These are phyloP conservation scores for Ceratina japonica DNA, from an alignment of 1,140 invertebrate genomes.

Conservation along the genomic window DNA sequence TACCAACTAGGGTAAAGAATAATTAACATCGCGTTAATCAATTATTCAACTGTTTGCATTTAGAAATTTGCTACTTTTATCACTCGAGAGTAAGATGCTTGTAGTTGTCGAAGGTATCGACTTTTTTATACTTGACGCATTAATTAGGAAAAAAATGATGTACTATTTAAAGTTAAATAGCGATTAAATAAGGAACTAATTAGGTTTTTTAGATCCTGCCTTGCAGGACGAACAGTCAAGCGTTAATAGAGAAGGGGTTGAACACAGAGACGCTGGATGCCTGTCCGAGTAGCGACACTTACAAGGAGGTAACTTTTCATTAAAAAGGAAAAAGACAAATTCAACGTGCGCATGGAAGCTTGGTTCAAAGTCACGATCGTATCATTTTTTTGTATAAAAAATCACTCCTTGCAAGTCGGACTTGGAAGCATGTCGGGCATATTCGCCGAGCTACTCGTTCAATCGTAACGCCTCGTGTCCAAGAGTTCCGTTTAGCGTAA, in stretches of 20 bases:
- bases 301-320: not conserved
- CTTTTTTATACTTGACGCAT: not conserved
- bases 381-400: not conserved
- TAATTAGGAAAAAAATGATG: not conserved
- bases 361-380: not conserved
- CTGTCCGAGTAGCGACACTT: too few relatives aligned
- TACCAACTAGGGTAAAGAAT: constrained; percentile 4
- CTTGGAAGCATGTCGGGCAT: too few relatives aligned
- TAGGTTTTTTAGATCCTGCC: not conserved
- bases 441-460: not conserved
- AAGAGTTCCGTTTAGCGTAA: constrained; percentile 28
- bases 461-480: constrained; percentile 3
- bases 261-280: too few relatives aligned
- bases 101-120: not conserved
- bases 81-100: not conserved
- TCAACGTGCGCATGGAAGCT: not conserved
- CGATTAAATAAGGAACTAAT: not conserved
- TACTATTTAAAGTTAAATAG: not conserved
- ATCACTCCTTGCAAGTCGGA: too few relatives aligned
- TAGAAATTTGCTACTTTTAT: not conserved
- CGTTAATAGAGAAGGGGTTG: not conserved
- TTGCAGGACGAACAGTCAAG: not conserved
- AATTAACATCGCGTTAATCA: constrained; percentile 3
- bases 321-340: not conserved
- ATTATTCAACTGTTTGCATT: constrained; percentile 16